Evolutionary conservation across 2,888 invertebrate species (phyloP), one percentile per base, ranked within the genome.

Genomic region (Tipula helvola): DNA sequence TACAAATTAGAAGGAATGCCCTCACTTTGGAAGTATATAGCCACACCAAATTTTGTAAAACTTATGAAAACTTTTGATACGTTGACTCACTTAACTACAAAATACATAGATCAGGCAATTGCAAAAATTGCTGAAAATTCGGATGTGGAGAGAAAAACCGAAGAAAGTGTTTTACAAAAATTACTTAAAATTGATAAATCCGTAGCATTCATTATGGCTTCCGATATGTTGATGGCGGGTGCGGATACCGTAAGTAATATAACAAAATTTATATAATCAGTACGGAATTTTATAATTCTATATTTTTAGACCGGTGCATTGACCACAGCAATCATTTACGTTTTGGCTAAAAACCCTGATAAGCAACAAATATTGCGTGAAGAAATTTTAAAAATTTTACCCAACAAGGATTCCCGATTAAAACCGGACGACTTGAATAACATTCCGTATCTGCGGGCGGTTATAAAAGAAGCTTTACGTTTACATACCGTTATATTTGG

Each of bases 401-500:
- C 93, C 0, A 88, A 90, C 0, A 92, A 91, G 87, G 89, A 91
- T 5, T 90, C 91, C 0, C 89, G 89, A 2, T 88, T 93, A 0
- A 92, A 91, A 0, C 89, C 91, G 3, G 90, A 91, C 3, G 89
- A 91, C 86, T 90, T 93, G 87, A 91, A 92, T 83, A 89, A 92
- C 86, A 91, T 93, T 88, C 92, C 93, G 0, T 96, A 95, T 89
- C 89, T 96, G 28, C 94, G 93, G 87, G 96, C 95, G 0, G 95
- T 95, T 88, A 93, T 96, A 57, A 96, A 95, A 89, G 96, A 96
- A 90, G 92, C 94, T 0, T 90, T 95, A 87, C 92, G 96, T 88
- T 88, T 94, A n/a, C 92, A 93, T 89, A 94, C 95, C 0, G 93
- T 94, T 1, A 93, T 93, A 0, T 90, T 93, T 13, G 95, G 93